Evolutionary conservation across 2,113 vertebrate species (phyloP).

Genomic region (Mionectes macconnelli): DNA sequence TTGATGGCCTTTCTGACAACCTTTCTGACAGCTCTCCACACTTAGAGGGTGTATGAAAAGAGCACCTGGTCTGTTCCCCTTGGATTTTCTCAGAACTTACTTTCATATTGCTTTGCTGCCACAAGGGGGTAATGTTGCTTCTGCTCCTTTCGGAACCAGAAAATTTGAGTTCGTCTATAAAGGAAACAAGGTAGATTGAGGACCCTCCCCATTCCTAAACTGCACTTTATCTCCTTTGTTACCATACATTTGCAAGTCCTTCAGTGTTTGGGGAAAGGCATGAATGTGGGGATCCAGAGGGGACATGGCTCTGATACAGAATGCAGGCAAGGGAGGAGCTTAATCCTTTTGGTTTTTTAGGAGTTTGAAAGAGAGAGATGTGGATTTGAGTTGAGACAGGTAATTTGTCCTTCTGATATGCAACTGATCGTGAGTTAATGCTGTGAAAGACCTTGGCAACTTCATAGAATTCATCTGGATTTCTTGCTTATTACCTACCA

Average conservation of each 20-base stretch:
- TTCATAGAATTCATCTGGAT: background rate
- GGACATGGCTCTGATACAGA: background rate
- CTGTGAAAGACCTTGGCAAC: background rate
- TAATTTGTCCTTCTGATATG: background rate
- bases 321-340: background rate
- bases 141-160: background rate
- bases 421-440: background rate
- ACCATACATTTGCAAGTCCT: background rate
- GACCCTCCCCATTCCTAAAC: background rate
- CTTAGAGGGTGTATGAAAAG: background rate
- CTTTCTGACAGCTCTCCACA: background rate
- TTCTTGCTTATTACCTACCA: background rate
- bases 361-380: background rate
- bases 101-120: slow-evolving; percentile 9
- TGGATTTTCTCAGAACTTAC: background rate
- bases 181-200: background rate
- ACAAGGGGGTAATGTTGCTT: slow-evolving; percentile 62
- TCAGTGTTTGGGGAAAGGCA: background rate
- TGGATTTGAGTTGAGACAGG: background rate
- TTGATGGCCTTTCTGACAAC: background rate
- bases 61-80: background rate
- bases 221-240: background rate
- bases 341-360: background rate
- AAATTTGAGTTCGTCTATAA: background rate
- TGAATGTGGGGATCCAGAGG: background rate